A percentile compares a stretch with the other conserved stretches of the same genome.
Conservation (phyloP, 1,140 invertebrate genomes). For the Heliconius hewitsoni region DNA sequence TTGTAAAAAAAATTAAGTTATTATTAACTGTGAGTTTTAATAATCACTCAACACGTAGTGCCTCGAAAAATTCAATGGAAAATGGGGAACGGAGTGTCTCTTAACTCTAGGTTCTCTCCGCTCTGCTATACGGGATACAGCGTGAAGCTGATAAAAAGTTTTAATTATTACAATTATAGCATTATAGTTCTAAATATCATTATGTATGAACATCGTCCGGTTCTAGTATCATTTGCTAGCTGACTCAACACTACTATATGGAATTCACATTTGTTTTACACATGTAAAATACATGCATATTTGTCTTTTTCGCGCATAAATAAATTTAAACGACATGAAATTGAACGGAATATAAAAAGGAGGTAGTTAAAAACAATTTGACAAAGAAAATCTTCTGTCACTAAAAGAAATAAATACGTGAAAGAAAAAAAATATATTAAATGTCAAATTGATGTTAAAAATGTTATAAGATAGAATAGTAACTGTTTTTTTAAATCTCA, state of each 20-base stretch:
- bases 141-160: neutral
- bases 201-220: neutral
- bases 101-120: too few relatives aligned
- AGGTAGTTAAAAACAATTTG: neutral
- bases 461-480: neutral
- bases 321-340: neutral
- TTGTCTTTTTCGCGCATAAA: neutral
- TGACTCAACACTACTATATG: neutral
- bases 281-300: neutral
- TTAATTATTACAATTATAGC: neutral
- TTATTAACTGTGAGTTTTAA: too few relatives aligned
- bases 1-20: neutral
- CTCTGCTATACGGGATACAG: too few relatives aligned
- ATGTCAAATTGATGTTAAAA: slow-evolving; percentile 5
- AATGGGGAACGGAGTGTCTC: too few relatives aligned
- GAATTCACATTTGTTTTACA: neutral
- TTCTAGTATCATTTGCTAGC: neutral
- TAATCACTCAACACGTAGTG: too few relatives aligned
- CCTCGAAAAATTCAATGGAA: too few relatives aligned
- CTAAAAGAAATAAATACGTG: neutral
- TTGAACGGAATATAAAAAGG: neutral
- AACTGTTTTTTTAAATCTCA: neutral
- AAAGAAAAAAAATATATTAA: neutral
- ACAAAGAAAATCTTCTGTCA: neutral
- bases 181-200: neutral